Percentiles rank a stretch among this genome's conserved stretches.
These are phyloP conservation scores for Rhagophthalmus giganteus DNA, from an alignment of 2,888 invertebrate species.

Conservation along the genomic window DNA sequence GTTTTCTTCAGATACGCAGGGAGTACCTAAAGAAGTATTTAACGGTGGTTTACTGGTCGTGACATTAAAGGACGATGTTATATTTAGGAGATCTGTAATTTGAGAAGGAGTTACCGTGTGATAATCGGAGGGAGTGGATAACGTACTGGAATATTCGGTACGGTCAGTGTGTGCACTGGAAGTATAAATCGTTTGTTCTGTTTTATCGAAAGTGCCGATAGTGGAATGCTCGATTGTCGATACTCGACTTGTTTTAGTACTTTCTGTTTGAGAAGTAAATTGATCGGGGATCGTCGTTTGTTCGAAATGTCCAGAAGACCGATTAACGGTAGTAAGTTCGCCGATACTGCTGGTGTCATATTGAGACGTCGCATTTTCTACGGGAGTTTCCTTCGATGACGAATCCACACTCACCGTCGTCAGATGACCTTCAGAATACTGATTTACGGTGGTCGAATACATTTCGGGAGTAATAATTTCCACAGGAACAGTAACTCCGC, in stretches of 20 bases:
- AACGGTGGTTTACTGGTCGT: not conserved
- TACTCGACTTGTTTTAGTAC: not conserved
- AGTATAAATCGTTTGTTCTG: too few species aligned
- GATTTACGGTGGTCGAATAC: too few species aligned
- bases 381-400: not conserved
- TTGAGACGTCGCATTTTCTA: not conserved
- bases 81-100: too few species aligned
- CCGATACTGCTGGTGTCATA: too few species aligned
- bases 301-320: not conserved
- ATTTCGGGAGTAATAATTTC: not conserved
- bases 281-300: not conserved
- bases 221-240: not conserved
- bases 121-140: not conserved
- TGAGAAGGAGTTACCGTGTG: not conserved
- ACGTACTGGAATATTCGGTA: not conserved
- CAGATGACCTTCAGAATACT: too few species aligned
- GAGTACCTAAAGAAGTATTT: not conserved
- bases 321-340: too few species aligned
- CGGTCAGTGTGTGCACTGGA: not conserved
- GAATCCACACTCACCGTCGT: too few species aligned
- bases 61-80: too few species aligned
- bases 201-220: too few species aligned
- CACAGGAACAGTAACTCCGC: not conserved
- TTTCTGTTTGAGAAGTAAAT: not conserved
- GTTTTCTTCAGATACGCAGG: conserved; percentile 38